Conservation (phyloP, 2,888 invertebrate genomes). For the Epinotia nisella region DNA sequence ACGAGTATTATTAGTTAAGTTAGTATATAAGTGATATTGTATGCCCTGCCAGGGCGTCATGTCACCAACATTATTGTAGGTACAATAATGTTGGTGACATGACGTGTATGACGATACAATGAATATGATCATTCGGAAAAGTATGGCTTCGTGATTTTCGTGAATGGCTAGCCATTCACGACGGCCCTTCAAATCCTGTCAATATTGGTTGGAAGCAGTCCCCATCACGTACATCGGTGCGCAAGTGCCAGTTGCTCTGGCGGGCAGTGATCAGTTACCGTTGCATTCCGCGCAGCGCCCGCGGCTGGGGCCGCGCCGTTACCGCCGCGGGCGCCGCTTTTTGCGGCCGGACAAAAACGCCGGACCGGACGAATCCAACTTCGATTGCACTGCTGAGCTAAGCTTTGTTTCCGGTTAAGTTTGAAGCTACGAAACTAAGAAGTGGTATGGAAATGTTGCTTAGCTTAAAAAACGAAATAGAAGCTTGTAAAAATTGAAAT, state of each 20-base stretch:
- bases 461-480: not conserved
- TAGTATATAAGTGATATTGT: too few relatives aligned
- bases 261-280: slow-evolving; percentile 36
- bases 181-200: not conserved
- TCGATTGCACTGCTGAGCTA: not conserved
- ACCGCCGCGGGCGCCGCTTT: slow-evolving; percentile 35
- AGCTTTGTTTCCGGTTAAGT: not conserved
- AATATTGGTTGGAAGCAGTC: not conserved
- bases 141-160: too few relatives aligned
- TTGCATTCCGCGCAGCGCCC: slow-evolving; percentile 25
- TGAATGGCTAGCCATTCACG: too few relatives aligned
- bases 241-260: slow-evolving; percentile 2
- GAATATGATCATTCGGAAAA: too few relatives aligned
- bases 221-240: not conserved
- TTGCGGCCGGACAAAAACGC: slow-evolving; percentile 29
- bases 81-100: too few relatives aligned
- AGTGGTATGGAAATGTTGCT: not conserved
- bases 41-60: too few relatives aligned
- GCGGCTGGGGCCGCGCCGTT: slow-evolving; percentile 24
- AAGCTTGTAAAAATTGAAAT: too few relatives aligned
- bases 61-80: too few relatives aligned
- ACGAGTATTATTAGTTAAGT: too few relatives aligned
- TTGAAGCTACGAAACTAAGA: not conserved
- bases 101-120: too few relatives aligned
- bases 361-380: slow-evolving; percentile 3